phyloP scores from a whole-genome alignment of 2,888 invertebrate species.

The Acanthococcus lagerstroemiae region DNA sequence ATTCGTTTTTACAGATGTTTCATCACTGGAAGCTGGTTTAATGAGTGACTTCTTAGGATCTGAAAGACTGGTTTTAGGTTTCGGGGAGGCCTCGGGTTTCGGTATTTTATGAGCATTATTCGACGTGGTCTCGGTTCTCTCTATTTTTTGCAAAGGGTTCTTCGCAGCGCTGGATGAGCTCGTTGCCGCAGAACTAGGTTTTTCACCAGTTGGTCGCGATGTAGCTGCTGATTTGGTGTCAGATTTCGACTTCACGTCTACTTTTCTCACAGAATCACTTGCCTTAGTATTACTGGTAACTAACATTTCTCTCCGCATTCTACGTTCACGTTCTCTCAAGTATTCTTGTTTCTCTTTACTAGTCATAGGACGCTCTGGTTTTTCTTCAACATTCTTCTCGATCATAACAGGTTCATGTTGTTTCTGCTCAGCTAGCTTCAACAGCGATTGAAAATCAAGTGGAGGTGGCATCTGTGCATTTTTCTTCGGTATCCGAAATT shows the following conservation, averaged over 20 bases:
- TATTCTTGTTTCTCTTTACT: conserved; percentile 67
- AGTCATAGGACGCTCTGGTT: conserved; percentile 63
- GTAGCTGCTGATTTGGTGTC: no score
- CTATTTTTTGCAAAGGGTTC: background rate
- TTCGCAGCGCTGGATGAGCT: background rate
- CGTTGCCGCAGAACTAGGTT: conserved; percentile 1
- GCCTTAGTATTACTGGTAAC: background rate
- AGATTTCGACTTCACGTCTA: background rate
- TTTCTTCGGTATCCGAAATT: conserved; percentile 49
- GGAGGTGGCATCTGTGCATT: conserved; percentile 56
- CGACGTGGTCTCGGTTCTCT: background rate
- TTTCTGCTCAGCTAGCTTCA: conserved; percentile 74
- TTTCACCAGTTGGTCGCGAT: background rate
- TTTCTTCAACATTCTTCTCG: conserved; percentile 47
- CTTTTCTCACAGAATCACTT: background rate
- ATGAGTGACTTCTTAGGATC: background rate
- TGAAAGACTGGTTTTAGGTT: background rate
- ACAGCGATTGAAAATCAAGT: conserved; percentile 64
- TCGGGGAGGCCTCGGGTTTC: background rate
- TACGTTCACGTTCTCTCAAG: conserved; percentile 49
- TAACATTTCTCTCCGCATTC: background rate
- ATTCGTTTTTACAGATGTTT: no score
- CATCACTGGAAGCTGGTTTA: background rate
- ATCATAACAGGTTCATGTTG: conserved; percentile 65
- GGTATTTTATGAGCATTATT: background rate